Conservation (phyloP, 1,140 invertebrate genomes). For the Lepidurus apus region DNA sequence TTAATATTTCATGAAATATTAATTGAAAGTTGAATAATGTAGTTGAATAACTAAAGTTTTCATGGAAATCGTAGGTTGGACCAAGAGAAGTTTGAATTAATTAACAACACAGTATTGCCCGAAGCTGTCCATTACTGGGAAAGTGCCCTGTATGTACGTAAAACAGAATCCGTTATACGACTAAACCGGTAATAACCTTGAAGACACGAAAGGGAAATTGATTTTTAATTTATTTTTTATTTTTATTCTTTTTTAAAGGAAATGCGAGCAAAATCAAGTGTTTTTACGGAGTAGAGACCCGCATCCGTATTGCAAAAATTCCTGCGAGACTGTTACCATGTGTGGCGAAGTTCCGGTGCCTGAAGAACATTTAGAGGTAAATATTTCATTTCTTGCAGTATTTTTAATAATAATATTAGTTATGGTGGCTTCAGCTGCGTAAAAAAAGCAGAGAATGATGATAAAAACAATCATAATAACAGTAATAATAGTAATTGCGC, state of each 20-base stretch:
- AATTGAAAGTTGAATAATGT: slow-evolving; percentile 2
- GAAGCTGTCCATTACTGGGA: slow-evolving; percentile 91
- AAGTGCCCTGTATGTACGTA: slow-evolving; percentile 76
- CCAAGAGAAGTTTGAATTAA: slow-evolving; percentile 69
- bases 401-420: slow-evolving; percentile 11
- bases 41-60: slow-evolving; percentile 40
- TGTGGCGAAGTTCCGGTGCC: slow-evolving; percentile 92
- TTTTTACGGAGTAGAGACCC: slow-evolving; percentile 50
- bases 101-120: slow-evolving; percentile 82
- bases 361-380: slow-evolving; percentile 83
- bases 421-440: not conserved
- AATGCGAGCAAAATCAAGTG: slow-evolving; percentile 43
- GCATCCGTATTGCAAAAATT: slow-evolving; percentile 78
- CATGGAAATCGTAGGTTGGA: slow-evolving; percentile 63
- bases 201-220: not conserved
- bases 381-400: slow-evolving; percentile 40
- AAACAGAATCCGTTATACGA: slow-evolving; percentile 73
- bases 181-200: slow-evolving; percentile 67
- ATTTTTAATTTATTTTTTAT: slow-evolving; percentile 26
- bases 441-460: not conserved
- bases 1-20: slow-evolving; percentile 13
- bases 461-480: slow-evolving; percentile 2
- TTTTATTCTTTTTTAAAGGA: slow-evolving; percentile 41
- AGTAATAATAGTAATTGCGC: not conserved
- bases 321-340: slow-evolving; percentile 76